Percentiles rank a stretch among this genome's conserved stretches.
Evolutionary conservation across 2,113 vertebrate genomes (phyloP).

Genomic region (Antigone vipio): DNA sequence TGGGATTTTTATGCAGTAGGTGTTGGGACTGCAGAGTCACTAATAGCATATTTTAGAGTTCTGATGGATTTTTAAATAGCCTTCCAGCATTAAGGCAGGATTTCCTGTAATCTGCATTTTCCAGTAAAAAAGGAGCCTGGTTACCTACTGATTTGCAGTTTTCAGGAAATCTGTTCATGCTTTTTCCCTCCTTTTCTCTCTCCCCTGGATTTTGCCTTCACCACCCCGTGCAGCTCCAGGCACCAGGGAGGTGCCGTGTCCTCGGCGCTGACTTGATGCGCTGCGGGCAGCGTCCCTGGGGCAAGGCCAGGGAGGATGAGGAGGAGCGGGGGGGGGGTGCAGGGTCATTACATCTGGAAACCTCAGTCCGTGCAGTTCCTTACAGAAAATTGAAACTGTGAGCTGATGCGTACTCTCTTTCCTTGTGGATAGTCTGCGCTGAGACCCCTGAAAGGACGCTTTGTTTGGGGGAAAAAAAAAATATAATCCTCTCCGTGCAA

Average conservation of each 20-base stretch:
- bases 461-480: neutral
- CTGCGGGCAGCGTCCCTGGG: neutral
- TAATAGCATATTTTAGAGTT: neutral
- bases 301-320: neutral
- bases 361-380: neutral
- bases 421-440: neutral
- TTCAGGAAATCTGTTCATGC: neutral
- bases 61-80: conserved; percentile 40
- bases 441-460: neutral
- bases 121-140: neutral
- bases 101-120: neutral
- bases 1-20: neutral
- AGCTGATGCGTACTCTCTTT: neutral
- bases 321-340: neutral
- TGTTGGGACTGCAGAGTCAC: conserved; percentile 5
- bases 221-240: fast-evolving
- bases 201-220: neutral
- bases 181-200: neutral
- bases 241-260: fast-evolving
- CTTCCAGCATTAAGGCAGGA: neutral
- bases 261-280: fast-evolving
- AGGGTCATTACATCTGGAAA: neutral
- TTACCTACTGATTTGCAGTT: neutral
- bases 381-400: neutral
- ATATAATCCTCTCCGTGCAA: neutral